phyloP scores from a whole-genome alignment of 2,113 vertebrate species.

The Tyrannus savana region DNA sequence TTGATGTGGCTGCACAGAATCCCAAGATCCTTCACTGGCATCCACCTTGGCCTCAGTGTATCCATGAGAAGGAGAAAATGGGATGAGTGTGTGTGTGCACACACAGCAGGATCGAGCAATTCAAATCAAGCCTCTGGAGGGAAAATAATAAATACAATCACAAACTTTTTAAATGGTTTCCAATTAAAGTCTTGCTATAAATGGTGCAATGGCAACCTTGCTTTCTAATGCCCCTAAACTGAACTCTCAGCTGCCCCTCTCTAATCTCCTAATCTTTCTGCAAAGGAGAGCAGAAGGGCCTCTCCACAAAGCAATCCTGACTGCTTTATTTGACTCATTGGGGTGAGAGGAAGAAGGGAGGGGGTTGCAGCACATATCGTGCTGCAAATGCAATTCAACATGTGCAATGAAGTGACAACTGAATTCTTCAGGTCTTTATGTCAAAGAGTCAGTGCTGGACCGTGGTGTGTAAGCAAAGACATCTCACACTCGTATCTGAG shows the following conservation, averaged over 20 bases:
- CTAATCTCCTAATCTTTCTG: conserved; percentile 24
- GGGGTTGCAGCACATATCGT: neutral
- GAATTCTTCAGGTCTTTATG: conserved; percentile 10
- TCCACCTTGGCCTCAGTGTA: neutral
- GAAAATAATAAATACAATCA: neutral
- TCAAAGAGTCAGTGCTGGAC: neutral
- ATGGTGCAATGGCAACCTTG: neutral
- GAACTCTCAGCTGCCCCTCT: neutral
- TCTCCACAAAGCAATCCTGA: neutral
- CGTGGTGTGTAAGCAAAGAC: neutral
- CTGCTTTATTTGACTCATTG: conserved; percentile 23
- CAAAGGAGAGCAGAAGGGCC: neutral
- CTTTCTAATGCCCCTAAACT: neutral
- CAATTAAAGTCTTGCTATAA: neutral
- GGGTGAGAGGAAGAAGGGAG: neutral
- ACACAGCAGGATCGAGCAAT: neutral
- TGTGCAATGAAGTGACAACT: conserved; percentile 29
- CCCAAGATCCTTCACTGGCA: neutral
- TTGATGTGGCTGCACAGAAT: neutral
- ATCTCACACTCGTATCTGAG: neutral
- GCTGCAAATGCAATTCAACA: conserved; percentile 7
- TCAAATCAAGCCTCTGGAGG: neutral
- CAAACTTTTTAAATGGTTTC: neutral
- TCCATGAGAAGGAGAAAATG: neutral
- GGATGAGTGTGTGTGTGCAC: neutral